These are phyloP conservation scores for Aramus guarauna DNA, from an alignment of 2,113 vertebrate species.

Conservation along the genomic window DNA sequence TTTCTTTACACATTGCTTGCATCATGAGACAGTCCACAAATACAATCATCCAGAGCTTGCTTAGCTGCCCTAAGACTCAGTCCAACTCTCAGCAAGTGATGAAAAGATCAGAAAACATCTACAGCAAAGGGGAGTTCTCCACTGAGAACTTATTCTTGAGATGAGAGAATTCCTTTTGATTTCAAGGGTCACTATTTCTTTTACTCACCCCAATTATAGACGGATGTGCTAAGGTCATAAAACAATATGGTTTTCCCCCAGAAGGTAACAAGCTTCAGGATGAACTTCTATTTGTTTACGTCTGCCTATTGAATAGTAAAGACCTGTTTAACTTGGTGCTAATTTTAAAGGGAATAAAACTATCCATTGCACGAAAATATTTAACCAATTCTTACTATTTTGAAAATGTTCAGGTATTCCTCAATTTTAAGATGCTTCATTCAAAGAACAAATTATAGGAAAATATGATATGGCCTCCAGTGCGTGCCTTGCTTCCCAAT, in stretches of 20 bases:
- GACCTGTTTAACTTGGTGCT: not conserved
- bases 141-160: not conserved
- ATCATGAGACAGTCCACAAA: not conserved
- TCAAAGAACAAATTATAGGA: not conserved
- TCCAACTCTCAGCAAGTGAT: not conserved
- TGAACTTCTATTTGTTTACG: not conserved
- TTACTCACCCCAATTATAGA: not conserved
- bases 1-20: not conserved
- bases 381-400: not conserved
- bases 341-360: not conserved
- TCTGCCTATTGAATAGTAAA: not conserved
- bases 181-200: not conserved
- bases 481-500: not conserved
- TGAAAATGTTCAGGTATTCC: not conserved
- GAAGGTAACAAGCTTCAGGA: not conserved
- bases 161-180: not conserved
- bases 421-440: not conserved
- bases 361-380: not conserved
- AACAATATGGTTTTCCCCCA: not conserved
- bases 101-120: not conserved
- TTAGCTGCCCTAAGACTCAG: not conserved
- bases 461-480: not conserved
- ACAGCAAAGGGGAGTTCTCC: not conserved
- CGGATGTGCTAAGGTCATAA: not conserved
- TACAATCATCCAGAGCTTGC: not conserved